Conservation (phyloP, 2,113 vertebrate species). For the Mionectes macconnelli region DNA sequence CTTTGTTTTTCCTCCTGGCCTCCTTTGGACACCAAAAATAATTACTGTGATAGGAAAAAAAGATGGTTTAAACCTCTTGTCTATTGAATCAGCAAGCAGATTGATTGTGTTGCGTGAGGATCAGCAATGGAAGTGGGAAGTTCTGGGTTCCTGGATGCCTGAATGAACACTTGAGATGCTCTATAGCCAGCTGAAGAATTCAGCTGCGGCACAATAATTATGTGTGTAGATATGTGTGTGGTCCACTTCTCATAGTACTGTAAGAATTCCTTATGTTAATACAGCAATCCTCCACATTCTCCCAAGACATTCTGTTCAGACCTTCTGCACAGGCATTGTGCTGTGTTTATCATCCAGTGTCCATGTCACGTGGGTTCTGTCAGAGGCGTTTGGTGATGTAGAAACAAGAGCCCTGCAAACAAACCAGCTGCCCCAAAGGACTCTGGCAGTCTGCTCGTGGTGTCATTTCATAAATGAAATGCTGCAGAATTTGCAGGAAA, state of each 20-base stretch:
- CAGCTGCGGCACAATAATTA: not conserved
- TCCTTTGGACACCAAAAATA: not conserved
- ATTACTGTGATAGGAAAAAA: not conserved
- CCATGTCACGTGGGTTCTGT: accelerated
- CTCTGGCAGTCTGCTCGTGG: accelerated
- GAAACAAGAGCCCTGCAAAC: not conserved
- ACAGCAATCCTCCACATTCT: not conserved
- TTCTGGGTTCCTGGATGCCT: not conserved
- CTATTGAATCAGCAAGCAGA: not conserved
- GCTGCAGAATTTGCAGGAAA: not conserved
- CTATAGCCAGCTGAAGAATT: not conserved
- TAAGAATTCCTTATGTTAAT: not conserved
- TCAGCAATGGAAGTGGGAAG: not conserved
- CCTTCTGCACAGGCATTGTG: not conserved
- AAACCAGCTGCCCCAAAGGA: not conserved
- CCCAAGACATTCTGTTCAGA: not conserved
- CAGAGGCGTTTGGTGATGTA: accelerated
- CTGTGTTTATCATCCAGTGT: not conserved
- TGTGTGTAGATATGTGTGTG: accelerated
- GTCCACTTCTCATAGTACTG: not conserved
- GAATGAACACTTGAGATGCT: not conserved
- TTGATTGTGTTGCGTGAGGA: not conserved
- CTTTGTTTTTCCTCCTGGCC: not conserved
- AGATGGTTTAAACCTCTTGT: not conserved
- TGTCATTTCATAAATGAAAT: not conserved